phyloP scores from a whole-genome alignment of 2,888 invertebrate species.

The Macrosoma leucophasiata region DNA sequence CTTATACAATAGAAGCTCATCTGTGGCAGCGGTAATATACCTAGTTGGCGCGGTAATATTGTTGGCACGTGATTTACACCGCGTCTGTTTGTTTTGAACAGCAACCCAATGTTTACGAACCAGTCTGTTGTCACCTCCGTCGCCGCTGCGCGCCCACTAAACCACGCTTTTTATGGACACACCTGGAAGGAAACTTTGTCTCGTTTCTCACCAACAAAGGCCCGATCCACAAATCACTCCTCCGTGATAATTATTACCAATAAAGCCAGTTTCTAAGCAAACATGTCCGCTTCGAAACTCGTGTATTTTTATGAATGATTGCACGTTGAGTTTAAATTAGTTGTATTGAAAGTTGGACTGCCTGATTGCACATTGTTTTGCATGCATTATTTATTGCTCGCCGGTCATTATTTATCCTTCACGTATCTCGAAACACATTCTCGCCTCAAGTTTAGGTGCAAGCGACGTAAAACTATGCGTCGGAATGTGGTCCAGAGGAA shows the following conservation, averaged over 20 bases:
- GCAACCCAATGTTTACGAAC: slow-evolving; percentile 36
- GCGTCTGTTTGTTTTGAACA: slow-evolving; percentile 36
- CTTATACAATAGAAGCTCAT: no score
- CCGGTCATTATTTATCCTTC: no score
- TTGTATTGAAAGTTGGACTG: slow-evolving; percentile 19
- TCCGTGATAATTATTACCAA: slow-evolving; percentile 29
- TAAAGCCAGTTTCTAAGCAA: slow-evolving; percentile 33
- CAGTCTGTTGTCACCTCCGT: slow-evolving; percentile 46
- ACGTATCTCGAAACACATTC: no score
- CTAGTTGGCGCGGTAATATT: no score
- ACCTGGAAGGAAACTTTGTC: slow-evolving; percentile 29
- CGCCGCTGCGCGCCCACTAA: slow-evolving; percentile 35
- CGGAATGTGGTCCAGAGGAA: slow-evolving; percentile 40
- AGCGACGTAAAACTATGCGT: slow-evolving; percentile 15
- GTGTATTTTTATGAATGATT: slow-evolving; percentile 18
- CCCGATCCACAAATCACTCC: slow-evolving; percentile 33
- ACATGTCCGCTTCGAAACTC: slow-evolving; percentile 19
- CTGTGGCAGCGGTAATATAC: no score
- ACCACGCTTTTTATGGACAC: slow-evolving; percentile 36
- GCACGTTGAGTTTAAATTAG: slow-evolving; percentile 21
- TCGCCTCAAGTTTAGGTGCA: no score
- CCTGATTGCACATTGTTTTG: slow-evolving; percentile 20
- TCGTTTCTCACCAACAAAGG: slow-evolving; percentile 34
- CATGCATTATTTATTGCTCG: slow-evolving; percentile 13
- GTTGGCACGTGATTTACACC: slow-evolving; percentile 31